Conservation (phyloP, 2,888 invertebrate species). For the Agrypnus murinus region DNA sequence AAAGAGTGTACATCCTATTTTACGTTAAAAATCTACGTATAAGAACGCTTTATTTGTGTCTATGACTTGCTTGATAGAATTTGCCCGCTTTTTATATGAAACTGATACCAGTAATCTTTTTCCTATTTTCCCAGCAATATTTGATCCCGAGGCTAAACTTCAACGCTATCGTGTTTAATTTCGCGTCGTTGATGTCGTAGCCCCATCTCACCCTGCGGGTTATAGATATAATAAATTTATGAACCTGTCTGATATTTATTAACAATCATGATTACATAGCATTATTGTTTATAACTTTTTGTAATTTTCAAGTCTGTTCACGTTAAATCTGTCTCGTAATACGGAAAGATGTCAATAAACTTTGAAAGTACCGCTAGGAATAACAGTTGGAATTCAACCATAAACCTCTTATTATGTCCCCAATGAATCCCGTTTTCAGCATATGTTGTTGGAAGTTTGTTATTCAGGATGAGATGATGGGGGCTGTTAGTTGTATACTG, state of each 20-base stretch:
- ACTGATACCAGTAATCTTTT: constrained; percentile 3
- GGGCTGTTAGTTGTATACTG: constrained; percentile 12
- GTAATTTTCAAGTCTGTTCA: constrained; percentile 3
- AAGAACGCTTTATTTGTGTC: no score
- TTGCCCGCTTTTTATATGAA: neutral
- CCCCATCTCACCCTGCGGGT: neutral
- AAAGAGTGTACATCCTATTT: no score
- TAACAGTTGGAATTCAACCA: neutral
- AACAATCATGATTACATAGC: neutral
- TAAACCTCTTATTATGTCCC: constrained; percentile 7
- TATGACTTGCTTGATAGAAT: neutral
- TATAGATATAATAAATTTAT: constrained; percentile 16
- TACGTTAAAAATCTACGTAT: no score
- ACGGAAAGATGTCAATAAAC: constrained; percentile 10
- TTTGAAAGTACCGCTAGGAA: neutral
- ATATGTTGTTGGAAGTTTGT: constrained; percentile 7
- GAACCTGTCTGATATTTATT: neutral
- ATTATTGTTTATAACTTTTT: neutral
- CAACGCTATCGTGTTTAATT: constrained; percentile 10
- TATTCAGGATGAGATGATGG: constrained; percentile 1
- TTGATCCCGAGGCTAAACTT: constrained; percentile 7
- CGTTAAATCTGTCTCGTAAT: no score
- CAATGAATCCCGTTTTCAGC: constrained; percentile 3
- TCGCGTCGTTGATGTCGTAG: neutral
- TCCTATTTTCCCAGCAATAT: constrained; percentile 17